Conservation (phyloP, 2,113 vertebrate genomes). For the Cyanoderma ruficeps region DNA sequence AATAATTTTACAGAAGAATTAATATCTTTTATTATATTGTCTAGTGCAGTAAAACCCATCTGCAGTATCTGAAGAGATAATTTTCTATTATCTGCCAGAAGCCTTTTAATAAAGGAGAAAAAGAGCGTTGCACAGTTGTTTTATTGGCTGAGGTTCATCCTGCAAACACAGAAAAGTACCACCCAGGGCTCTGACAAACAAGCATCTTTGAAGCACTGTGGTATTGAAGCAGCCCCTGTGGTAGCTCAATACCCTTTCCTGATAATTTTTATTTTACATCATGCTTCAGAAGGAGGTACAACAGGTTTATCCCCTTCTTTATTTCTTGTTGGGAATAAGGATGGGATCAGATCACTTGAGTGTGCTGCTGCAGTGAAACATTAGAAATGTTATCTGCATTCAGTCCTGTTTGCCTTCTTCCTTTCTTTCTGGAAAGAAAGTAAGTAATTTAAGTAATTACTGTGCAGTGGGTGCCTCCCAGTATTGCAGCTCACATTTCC, state of each 20-base stretch:
- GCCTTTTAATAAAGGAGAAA: slow-evolving; percentile 42
- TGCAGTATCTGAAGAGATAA: slow-evolving; percentile 7
- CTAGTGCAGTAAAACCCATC: not conserved
- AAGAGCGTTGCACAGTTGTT: not conserved
- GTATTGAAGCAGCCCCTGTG: not conserved
- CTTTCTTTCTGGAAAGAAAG: not conserved
- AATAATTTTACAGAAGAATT: not conserved
- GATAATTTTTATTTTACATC: not conserved
- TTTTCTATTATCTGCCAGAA: slow-evolving; percentile 27
- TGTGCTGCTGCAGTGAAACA: not conserved
- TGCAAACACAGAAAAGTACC: slow-evolving; percentile 17
- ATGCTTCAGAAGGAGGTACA: not conserved
- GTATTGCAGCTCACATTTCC: not conserved
- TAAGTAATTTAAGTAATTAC: not conserved
- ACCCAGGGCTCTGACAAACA: slow-evolving; percentile 39
- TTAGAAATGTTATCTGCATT: not conserved
- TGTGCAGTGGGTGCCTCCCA: not conserved
- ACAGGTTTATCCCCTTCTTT: not conserved
- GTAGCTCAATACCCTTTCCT: not conserved
- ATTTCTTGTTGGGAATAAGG: not conserved
- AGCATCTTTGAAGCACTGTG: slow-evolving; percentile 3
- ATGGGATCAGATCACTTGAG: not conserved
- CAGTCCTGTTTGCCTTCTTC: not conserved
- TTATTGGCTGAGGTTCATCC: slow-evolving; percentile 30
- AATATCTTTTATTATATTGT: not conserved